These are phyloP conservation scores for Melanophora roralis DNA, from an alignment of 2,888 invertebrate genomes.

Conservation along the genomic window DNA sequence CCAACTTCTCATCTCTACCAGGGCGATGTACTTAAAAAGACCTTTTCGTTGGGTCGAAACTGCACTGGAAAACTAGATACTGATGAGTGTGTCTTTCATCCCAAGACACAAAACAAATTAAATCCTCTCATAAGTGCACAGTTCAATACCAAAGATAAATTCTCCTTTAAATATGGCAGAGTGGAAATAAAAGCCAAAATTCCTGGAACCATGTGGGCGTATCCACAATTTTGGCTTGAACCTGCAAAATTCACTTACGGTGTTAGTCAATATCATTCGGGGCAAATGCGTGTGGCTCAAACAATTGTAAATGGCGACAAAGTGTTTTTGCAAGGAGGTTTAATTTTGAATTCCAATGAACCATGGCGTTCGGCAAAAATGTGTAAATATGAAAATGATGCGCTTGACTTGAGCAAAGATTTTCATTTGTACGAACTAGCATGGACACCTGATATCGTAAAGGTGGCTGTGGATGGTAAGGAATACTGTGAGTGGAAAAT, in stretches of 20 bases:
- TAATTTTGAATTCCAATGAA: constrained; percentile 68
- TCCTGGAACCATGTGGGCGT: constrained; percentile 86
- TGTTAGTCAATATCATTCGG: constrained; percentile 78
- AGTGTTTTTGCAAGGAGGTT: constrained; percentile 69
- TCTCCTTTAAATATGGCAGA: constrained; percentile 84
- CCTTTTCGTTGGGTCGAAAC: constrained; percentile 66
- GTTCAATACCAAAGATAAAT: constrained; percentile 80
- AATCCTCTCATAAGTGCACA: constrained; percentile 84
- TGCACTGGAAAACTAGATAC: constrained; percentile 71
- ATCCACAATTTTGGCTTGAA: constrained; percentile 84
- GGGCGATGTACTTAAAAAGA: background rate
- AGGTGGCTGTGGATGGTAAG: constrained; percentile 78
- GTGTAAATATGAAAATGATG: constrained; percentile 65
- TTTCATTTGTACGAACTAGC: constrained; percentile 84
- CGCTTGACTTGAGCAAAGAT: constrained; percentile 76
- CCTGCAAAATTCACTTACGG: constrained; percentile 83
- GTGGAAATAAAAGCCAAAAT: constrained; percentile 84
- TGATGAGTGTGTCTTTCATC: constrained; percentile 66
- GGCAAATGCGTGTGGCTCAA: constrained; percentile 85
- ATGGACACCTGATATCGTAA: constrained; percentile 79
- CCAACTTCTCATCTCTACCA: constrained; percentile 64
- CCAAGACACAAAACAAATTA: constrained; percentile 77
- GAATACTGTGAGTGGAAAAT: constrained; percentile 78
- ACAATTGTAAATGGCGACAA: constrained; percentile 76
- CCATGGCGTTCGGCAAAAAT: constrained; percentile 69